These are phyloP conservation scores for Dicyrtoma fusca DNA, from an alignment of 2,888 invertebrate genomes.

Conservation along the genomic window DNA sequence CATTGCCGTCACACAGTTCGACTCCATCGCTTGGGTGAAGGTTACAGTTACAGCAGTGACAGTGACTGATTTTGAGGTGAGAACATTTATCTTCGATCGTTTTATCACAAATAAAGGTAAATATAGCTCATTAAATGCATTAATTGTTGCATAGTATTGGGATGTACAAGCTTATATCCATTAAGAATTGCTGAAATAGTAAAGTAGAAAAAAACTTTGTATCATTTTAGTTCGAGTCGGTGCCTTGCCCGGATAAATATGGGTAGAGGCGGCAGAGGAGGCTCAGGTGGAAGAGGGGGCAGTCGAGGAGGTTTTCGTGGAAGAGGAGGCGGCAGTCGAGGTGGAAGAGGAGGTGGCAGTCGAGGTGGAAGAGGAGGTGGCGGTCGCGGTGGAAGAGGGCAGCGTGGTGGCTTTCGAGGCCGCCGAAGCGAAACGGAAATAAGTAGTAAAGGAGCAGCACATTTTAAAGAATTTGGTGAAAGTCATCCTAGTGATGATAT, in stretches of 20 bases:
- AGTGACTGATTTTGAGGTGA: too few relatives aligned
- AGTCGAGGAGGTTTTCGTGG: constrained; percentile 40
- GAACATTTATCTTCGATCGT: too few relatives aligned
- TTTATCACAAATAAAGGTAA: too few relatives aligned
- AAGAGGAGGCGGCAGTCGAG: constrained; percentile 47
- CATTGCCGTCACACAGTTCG: too few relatives aligned
- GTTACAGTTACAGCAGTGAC: too few relatives aligned
- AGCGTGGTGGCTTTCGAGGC: not conserved
- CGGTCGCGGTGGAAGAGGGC: constrained; percentile 31
- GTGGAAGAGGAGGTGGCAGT: constrained; percentile 37
- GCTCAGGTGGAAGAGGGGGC: constrained; percentile 37
- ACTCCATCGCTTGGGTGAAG: too few relatives aligned
- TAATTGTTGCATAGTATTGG: too few relatives aligned
- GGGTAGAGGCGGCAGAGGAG: not conserved
- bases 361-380: constrained; percentile 50
- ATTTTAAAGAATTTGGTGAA: constrained; percentile 54
- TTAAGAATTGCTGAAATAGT: too few relatives aligned
- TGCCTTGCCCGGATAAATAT: not conserved
- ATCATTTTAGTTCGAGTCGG: too few relatives aligned
- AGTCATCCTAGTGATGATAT: constrained; percentile 53
- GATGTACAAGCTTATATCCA: too few relatives aligned
- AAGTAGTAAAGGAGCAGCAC: constrained; percentile 40
- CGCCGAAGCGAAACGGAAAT: not conserved
- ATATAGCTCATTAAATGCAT: too few relatives aligned
- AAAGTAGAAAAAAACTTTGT: too few relatives aligned